Evolutionary conservation across 2,888 invertebrate genomes (phyloP).

Genomic region (Altica lythri): DNA sequence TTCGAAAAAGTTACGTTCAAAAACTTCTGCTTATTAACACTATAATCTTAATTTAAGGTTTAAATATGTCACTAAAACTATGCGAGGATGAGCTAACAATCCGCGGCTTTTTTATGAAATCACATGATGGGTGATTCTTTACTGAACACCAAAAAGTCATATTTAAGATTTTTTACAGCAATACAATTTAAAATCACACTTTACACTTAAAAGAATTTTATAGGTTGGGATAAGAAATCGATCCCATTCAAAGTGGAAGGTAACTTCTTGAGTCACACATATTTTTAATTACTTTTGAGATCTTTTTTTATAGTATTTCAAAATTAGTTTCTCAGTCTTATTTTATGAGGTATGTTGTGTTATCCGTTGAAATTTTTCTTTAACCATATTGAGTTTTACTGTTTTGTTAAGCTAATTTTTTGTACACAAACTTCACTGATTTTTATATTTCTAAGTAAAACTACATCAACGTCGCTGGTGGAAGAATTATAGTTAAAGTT

Average conservation of each 20-base stretch:
- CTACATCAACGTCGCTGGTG: too few species aligned
- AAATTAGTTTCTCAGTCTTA: too few species aligned
- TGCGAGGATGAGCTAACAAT: slow-evolving; percentile 56
- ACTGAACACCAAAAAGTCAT: slow-evolving; percentile 14
- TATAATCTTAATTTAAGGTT: slow-evolving; percentile 50
- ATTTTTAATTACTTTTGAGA: too few species aligned
- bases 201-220: not conserved
- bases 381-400: too few species aligned
- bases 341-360: too few species aligned
- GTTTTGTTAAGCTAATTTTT: too few species aligned
- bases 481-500: too few species aligned
- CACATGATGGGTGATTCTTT: slow-evolving; percentile 30
- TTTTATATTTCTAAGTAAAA: too few species aligned
- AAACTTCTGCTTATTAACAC: slow-evolving; percentile 35
- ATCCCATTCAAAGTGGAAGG: not conserved
- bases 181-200: slow-evolving; percentile 4
- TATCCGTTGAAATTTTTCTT: too few species aligned
- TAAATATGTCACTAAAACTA: slow-evolving; percentile 51
- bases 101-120: slow-evolving; percentile 45
- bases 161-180: not conserved
- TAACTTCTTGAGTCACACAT: too few species aligned
- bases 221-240: not conserved
- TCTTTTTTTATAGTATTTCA: too few species aligned
- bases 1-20: slow-evolving; percentile 34
- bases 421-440: too few species aligned